Evolutionary conservation across 2,888 invertebrate genomes (phyloP).

Genomic region (Eupithecia dodoneata): DNA sequence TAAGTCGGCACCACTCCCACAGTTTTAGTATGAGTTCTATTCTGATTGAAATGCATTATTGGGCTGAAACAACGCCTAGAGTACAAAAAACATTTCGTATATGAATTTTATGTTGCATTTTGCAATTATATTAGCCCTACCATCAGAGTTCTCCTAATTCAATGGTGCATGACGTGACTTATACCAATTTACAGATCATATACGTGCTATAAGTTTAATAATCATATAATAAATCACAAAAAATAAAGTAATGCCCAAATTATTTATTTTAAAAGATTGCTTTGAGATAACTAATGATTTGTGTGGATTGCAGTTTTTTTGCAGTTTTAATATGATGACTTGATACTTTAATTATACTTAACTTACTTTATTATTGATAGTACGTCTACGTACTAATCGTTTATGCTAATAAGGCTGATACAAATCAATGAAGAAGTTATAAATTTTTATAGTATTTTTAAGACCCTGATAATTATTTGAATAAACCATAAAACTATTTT

Average conservation of each 20-base stretch:
- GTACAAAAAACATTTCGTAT: background rate
- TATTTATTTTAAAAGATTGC: constrained; percentile 11
- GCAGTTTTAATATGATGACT: constrained; percentile 1
- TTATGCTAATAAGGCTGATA: background rate
- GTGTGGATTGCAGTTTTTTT: constrained; percentile 19
- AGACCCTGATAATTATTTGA: background rate
- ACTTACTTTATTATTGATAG: background rate
- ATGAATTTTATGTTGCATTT: background rate
- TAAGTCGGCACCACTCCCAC: background rate
- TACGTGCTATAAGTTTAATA: constrained; percentile 1
- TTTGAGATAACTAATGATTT: constrained; percentile 12
- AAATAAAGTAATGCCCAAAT: background rate
- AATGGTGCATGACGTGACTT: background rate
- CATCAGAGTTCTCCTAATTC: too few relatives aligned
- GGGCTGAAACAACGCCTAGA: background rate
- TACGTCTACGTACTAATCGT: background rate
- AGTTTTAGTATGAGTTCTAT: background rate
- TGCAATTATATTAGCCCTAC: background rate
- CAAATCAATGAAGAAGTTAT: background rate
- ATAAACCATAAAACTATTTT: background rate
- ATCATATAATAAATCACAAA: too few relatives aligned
- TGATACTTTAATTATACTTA: background rate
- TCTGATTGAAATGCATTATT: background rate
- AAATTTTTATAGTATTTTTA: background rate
- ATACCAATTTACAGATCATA: background rate